Evolutionary conservation across 2,888 invertebrate species (phyloP).

Genomic region (Limenitis camilla): DNA sequence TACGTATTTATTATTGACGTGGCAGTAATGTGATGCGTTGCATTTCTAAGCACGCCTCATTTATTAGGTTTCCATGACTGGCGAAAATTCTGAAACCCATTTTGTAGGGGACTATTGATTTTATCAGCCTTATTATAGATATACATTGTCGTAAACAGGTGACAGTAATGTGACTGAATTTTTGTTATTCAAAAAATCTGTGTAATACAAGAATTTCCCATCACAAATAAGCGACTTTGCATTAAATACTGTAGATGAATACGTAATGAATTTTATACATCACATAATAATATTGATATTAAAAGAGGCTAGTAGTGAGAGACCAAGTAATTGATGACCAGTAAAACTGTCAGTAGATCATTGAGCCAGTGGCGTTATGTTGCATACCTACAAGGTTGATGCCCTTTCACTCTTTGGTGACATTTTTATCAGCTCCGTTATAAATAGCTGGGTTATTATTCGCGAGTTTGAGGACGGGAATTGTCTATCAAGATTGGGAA

Average conservation of each 20-base stretch:
- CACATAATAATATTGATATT: too few relatives aligned
- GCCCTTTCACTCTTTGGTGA: constrained; percentile 25
- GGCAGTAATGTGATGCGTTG: constrained; percentile 8
- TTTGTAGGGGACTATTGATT: not conserved
- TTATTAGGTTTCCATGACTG: constrained; percentile 20
- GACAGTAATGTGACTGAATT: too few relatives aligned
- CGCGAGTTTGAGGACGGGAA: too few relatives aligned
- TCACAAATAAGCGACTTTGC: too few relatives aligned
- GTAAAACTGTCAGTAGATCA: constrained; percentile 12
- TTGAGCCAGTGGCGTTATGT: constrained; percentile 37
- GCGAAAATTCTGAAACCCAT: constrained; percentile 1
- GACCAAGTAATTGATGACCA: constrained; percentile 8
- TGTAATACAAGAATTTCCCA: too few relatives aligned
- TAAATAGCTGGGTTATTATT: not conserved
- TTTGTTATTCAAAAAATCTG: too few relatives aligned
- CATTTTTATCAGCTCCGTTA: constrained; percentile 37
- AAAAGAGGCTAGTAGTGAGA: not conserved
- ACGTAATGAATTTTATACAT: too few relatives aligned
- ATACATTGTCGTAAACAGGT: too few relatives aligned
- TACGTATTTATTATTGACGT: constrained; percentile 21
- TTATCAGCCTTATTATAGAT: too few relatives aligned
- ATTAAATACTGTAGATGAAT: too few relatives aligned
- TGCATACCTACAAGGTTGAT: constrained; percentile 26
- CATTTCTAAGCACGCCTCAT: constrained; percentile 12
- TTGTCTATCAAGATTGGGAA: too few relatives aligned